Evolutionary conservation across 2,113 vertebrate species (phyloP).

Genomic region (Bagarius yarrelli): DNA sequence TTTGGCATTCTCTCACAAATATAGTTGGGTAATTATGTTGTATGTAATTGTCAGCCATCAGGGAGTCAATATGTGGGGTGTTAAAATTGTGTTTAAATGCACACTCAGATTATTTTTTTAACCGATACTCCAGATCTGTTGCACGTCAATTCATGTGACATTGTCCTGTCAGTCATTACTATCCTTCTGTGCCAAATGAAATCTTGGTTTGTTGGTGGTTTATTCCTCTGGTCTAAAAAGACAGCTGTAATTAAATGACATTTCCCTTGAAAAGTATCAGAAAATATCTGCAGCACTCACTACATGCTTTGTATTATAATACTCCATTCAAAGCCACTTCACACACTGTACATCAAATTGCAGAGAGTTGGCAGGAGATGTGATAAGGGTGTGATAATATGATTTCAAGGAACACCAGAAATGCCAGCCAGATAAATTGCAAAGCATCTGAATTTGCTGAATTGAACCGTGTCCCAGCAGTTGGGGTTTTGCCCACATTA

Average conservation of each 20-base stretch:
- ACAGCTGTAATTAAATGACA: not conserved
- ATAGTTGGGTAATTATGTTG: too few species aligned
- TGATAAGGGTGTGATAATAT: not conserved
- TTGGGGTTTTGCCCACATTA: not conserved
- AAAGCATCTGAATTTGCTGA: not conserved
- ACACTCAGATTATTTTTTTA: too few species aligned
- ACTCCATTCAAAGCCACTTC: not conserved
- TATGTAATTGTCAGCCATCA: too few species aligned
- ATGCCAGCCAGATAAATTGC: slow-evolving; percentile 4
- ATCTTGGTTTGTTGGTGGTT: not conserved
- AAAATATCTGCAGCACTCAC: not conserved
- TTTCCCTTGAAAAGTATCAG: not conserved
- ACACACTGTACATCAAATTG: not conserved
- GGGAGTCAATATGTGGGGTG: too few species aligned
- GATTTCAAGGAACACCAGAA: not conserved
- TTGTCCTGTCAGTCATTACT: too few species aligned
- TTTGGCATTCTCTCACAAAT: too few species aligned
- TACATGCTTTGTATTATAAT: not conserved
- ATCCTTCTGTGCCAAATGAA: too few species aligned
- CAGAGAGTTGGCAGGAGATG: not conserved
- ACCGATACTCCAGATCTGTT: too few species aligned
- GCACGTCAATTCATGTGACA: too few species aligned
- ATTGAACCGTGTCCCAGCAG: not conserved
- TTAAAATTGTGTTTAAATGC: too few species aligned
- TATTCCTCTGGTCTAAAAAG: not conserved